Conservation (phyloP, 2,113 vertebrate species). For the Mustela lutreola region DNA sequence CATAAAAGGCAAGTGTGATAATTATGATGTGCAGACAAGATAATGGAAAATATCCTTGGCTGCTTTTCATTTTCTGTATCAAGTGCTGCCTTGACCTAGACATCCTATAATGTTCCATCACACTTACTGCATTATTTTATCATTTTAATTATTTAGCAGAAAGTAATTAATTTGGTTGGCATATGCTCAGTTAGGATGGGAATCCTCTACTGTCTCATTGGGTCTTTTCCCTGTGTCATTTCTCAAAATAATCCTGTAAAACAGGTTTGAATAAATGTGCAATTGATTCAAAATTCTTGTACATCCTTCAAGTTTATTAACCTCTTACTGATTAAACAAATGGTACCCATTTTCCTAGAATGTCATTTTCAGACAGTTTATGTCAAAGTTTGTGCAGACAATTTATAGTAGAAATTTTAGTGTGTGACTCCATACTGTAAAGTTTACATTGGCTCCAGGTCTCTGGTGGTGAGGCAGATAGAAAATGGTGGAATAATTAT, state of each 20-base stretch:
- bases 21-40: constrained; percentile 93
- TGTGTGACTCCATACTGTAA: background rate
- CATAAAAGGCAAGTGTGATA: constrained; percentile 93
- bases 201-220: constrained; percentile 55
- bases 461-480: background rate
- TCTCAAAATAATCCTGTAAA: constrained; percentile 69
- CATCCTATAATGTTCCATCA: constrained; percentile 89
- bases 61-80: constrained; percentile 91
- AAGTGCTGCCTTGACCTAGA: constrained; percentile 88
- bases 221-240: constrained; percentile 57
- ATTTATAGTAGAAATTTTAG: constrained; percentile 39
- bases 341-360: constrained; percentile 42
- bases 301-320: constrained; percentile 73
- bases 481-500: constrained; percentile 59
- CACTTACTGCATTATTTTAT: constrained; percentile 88
- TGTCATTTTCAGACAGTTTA: constrained; percentile 66
- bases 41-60: constrained; percentile 92
- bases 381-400: constrained; percentile 45
- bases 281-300: constrained; percentile 65
- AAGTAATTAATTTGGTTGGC: constrained; percentile 82
- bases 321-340: constrained; percentile 76
- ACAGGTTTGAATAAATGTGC: constrained; percentile 65
- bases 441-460: constrained; percentile 40
- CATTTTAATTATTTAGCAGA: constrained; percentile 86
- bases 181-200: constrained; percentile 73